Percentiles rank a stretch among this genome's conserved stretches.
Evolutionary conservation across 2,113 vertebrate species (phyloP).

Genomic region (Cyanocitta stelleri): DNA sequence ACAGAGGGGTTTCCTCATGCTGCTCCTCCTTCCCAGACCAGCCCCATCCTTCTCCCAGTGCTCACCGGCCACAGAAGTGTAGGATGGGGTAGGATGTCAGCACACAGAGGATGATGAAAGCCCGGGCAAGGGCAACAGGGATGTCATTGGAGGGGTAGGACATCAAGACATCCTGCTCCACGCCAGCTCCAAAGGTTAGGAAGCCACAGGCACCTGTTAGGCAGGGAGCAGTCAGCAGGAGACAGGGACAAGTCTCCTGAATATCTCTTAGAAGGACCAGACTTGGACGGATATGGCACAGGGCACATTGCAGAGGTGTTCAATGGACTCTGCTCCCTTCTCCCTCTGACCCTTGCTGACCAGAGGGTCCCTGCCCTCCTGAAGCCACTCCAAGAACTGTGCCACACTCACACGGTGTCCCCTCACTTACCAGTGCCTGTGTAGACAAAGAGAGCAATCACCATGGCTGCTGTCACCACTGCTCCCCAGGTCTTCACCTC

Average conservation of each 20-base stretch:
- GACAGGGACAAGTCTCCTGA: neutral
- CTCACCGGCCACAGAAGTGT: constrained; percentile 95
- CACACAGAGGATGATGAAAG: constrained; percentile 91
- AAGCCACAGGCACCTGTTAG: constrained; percentile 89
- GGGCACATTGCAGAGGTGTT: neutral
- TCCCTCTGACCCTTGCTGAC: neutral
- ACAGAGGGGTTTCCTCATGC: rapidly evolving
- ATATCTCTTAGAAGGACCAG: neutral
- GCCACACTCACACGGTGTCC: rapidly evolving
- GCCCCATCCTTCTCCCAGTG: neutral
- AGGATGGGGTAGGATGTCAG: constrained; percentile 95
- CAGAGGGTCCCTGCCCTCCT: neutral
- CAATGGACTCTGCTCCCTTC: neutral
- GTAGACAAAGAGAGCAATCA: constrained; percentile 95
- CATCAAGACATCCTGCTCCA: constrained; percentile 90
- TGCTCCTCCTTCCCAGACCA: neutral
- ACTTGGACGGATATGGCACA: neutral
- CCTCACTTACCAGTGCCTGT: constrained; percentile 84
- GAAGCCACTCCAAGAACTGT: neutral
- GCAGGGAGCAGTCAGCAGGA: neutral
- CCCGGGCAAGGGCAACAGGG: constrained; percentile 88
- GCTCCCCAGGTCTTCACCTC: constrained; percentile 85
- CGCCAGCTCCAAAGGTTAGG: constrained; percentile 86
- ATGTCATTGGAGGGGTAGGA: constrained; percentile 91
- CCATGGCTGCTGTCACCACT: constrained; percentile 88